phyloP scores from a whole-genome alignment of 2,797 vertebrate genomes.

The Phalloptychus januarius region DNA sequence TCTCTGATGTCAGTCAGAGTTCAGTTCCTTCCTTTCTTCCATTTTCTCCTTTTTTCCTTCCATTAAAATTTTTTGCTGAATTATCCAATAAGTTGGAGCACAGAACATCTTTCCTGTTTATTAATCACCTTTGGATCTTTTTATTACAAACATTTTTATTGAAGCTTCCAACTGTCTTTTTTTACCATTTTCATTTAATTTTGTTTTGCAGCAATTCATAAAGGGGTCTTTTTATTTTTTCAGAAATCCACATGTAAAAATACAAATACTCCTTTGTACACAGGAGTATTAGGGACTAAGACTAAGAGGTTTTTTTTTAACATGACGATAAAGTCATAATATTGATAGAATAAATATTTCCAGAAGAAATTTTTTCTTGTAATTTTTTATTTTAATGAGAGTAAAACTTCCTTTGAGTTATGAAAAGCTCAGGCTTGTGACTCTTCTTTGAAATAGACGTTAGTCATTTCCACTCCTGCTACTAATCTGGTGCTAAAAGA shows the following conservation, averaged over 20 bases:
- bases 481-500: neutral
- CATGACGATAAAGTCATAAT: neutral
- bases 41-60: neutral
- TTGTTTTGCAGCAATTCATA: neutral
- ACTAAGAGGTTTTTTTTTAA: no score
- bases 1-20: conserved; percentile 42
- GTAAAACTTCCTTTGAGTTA: neutral
- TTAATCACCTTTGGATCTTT: neutral
- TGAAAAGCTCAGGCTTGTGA: neutral
- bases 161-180: neutral
- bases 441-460: neutral
- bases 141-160: neutral
- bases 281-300: neutral
- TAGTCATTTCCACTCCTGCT: neutral
- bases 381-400: neutral
- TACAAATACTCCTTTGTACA: neutral
- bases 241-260: no score
- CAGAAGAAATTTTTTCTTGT: no score
- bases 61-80: neutral
- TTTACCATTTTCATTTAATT: neutral
- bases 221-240: neutral
- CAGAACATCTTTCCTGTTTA: neutral
- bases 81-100: neutral
- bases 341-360: neutral
- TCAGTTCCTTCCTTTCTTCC: conserved; percentile 30